These are phyloP conservation scores for Marronus borbonicus DNA, from an alignment of 2,888 invertebrate species.

Conservation along the genomic window DNA sequence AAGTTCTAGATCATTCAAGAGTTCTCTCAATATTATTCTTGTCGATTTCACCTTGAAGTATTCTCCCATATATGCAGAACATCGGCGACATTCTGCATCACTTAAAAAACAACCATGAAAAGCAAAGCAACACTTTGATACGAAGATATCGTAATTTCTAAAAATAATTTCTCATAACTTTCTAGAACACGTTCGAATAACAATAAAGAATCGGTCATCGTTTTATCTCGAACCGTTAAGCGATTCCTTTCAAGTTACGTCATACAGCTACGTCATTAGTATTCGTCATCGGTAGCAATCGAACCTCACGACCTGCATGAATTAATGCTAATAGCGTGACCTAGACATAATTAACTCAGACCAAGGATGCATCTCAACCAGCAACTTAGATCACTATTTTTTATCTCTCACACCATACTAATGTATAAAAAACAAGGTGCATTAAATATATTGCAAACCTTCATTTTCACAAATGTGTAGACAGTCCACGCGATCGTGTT, in stretches of 20 bases:
- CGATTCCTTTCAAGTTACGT: constrained; percentile 28
- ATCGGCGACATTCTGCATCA: not conserved
- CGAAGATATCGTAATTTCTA: not conserved
- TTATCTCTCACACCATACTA: not conserved
- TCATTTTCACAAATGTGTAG: not conserved
- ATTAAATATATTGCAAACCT: not conserved
- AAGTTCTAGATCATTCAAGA: too few relatives aligned
- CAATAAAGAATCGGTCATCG: not conserved
- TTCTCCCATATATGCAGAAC: not conserved
- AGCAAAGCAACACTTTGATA: not conserved
- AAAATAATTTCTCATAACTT: not conserved
- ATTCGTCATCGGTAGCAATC: constrained; percentile 26
- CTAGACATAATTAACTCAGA: constrained; percentile 14
- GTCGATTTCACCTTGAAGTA: too few relatives aligned
- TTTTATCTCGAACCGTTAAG: constrained; percentile 11
- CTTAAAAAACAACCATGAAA: not conserved
- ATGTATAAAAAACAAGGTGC: not conserved
- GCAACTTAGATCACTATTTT: not conserved
- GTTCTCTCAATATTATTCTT: too few relatives aligned
- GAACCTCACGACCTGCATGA: constrained; percentile 2
- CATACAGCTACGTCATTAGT: constrained; percentile 6
- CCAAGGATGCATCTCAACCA: not conserved
- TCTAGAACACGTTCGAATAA: constrained; percentile 2
- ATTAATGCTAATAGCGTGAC: not conserved
- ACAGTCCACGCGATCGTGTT: not conserved